phyloP scores from a whole-genome alignment of 2,888 invertebrate species.

The Ametastegia equiseti region DNA sequence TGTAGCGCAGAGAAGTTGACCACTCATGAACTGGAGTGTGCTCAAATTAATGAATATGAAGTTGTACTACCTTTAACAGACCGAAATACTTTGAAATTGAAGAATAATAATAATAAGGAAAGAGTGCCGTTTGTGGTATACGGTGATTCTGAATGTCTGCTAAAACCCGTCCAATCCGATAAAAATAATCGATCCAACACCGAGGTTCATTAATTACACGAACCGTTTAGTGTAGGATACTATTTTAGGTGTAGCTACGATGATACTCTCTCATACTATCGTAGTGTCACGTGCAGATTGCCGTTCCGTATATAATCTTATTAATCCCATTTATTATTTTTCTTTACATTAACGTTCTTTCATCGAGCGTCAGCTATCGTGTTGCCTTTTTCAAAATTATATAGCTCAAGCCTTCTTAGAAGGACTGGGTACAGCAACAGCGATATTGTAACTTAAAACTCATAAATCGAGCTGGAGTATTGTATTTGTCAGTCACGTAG shows the following conservation, averaged over 20 bases:
- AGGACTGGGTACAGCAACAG: too few species aligned
- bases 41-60: neutral
- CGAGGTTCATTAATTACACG: neutral
- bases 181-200: neutral
- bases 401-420: too few species aligned
- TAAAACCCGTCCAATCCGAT: neutral
- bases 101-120: conserved; percentile 3
- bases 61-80: neutral
- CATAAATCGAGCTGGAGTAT: too few species aligned
- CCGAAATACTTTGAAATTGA: neutral
- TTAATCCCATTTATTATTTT: too few species aligned
- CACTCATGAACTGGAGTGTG: neutral
- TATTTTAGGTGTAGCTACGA: conserved; percentile 8
- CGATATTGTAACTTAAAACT: too few species aligned
- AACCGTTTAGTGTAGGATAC: neutral
- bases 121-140: conserved; percentile 15
- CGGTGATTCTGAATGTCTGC: conserved; percentile 7
- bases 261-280: neutral
- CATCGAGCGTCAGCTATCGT: too few species aligned
- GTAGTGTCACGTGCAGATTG: too few species aligned
- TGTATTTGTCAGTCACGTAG: too few species aligned
- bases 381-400: too few species aligned
- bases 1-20: neutral
- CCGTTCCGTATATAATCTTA: too few species aligned
- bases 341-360: too few species aligned